phyloP scores from a whole-genome alignment of 2,888 invertebrate genomes.

The Drosophila austrosaltans region DNA sequence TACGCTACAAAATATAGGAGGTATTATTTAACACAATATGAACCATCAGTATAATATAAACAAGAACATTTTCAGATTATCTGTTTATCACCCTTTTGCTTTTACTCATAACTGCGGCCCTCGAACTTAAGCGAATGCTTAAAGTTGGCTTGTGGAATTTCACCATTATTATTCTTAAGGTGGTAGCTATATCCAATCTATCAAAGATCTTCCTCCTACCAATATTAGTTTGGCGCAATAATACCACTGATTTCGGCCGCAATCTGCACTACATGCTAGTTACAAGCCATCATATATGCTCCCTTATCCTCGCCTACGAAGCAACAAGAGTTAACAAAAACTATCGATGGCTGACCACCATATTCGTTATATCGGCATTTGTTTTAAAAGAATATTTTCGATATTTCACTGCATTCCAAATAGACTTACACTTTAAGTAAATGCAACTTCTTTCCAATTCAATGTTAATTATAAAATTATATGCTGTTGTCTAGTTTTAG shows the following conservation, averaged over 20 bases:
- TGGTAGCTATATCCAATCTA: conserved; percentile 86
- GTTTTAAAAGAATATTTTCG: conserved; percentile 75
- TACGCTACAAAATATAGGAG: conserved; percentile 84
- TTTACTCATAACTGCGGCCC: conserved; percentile 48
- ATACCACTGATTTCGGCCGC: conserved; percentile 81
- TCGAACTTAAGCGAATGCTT: conserved; percentile 41
- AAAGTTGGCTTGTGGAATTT: conserved; percentile 46
- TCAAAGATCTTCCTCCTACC: conserved; percentile 87
- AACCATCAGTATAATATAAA: not conserved
- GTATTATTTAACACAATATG: conserved; percentile 42
- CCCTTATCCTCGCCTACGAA: conserved; percentile 87
- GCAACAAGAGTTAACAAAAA: conserved; percentile 74
- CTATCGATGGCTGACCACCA: conserved; percentile 54
- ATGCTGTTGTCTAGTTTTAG: too few species aligned
- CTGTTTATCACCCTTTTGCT: conserved; percentile 65
- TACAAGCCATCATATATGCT: conserved; percentile 87
- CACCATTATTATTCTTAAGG: conserved; percentile 84
- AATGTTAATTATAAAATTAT: too few species aligned
- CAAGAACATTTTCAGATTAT: conserved; percentile 64
- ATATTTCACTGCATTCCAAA: conserved; percentile 55
- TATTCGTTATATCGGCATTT: conserved; percentile 72
- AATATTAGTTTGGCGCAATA: conserved; percentile 86
- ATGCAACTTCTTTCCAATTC: not conserved
- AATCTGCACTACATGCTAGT: conserved; percentile 86
- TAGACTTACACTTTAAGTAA: conserved; percentile 57